Percentiles rank a stretch among this genome's conserved stretches.
Evolutionary conservation across 2,797 vertebrate species (phyloP).

Genomic region (Oreochromis grahami): DNA sequence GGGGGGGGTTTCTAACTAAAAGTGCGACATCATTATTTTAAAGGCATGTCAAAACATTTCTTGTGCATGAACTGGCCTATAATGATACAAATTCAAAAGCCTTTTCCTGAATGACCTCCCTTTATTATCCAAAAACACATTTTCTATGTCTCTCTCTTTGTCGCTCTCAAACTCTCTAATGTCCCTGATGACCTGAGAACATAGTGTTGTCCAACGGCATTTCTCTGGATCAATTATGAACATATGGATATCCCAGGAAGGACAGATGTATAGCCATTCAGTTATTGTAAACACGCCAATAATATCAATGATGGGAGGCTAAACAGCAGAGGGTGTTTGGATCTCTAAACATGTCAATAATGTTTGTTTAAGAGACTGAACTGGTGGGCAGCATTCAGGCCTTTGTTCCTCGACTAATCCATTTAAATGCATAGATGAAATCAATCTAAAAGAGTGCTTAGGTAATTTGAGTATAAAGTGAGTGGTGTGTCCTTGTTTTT

Average conservation of each 20-base stretch:
- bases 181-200: constrained; percentile 17
- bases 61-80: background rate
- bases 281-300: constrained; percentile 66
- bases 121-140: background rate
- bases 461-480: constrained; percentile 53
- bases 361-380: constrained; percentile 60
- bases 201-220: constrained; percentile 54
- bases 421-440: constrained; percentile 47
- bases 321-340: constrained; percentile 51
- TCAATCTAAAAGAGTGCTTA: constrained; percentile 37
- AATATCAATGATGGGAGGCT: constrained; percentile 57
- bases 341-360: constrained; percentile 68
- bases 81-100: background rate
- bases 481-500: constrained; percentile 38
- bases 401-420: constrained; percentile 18
- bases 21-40: background rate
- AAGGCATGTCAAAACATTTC: background rate
- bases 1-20: background rate
- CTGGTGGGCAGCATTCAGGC: background rate
- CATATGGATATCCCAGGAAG: constrained; percentile 45
- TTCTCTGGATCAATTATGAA: constrained; percentile 43
- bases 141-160: background rate
- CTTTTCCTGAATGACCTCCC: background rate
- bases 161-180: background rate
- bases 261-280: constrained; percentile 44